Percentiles rank a stretch among this genome's conserved stretches.
These are phyloP conservation scores for Xylocampa areola DNA, from an alignment of 2,888 invertebrate genomes.

Conservation along the genomic window DNA sequence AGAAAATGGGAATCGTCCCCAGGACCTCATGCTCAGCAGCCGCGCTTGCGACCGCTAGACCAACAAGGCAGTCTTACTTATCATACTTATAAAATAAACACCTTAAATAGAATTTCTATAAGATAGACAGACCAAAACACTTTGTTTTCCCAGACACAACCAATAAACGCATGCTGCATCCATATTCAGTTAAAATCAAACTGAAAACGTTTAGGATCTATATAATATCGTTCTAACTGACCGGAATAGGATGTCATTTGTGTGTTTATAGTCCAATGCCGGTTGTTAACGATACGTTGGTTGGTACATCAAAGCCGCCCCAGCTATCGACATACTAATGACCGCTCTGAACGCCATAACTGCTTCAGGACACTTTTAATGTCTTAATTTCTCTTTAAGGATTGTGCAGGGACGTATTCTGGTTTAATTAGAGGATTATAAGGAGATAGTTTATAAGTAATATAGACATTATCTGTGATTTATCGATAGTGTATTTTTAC, in stretches of 20 bases:
- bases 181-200: slow-evolving; percentile 33
- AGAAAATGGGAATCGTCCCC: no score
- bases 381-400: slow-evolving; percentile 74
- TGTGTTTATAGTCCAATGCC: slow-evolving; percentile 66
- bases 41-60: no score
- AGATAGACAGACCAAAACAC: not conserved
- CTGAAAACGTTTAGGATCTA: slow-evolving; percentile 50
- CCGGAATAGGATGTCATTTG: slow-evolving; percentile 69
- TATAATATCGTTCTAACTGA: slow-evolving; percentile 38
- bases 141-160: slow-evolving; percentile 10
- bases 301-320: slow-evolving; percentile 69
- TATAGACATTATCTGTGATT: no score
- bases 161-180: slow-evolving; percentile 29
- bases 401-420: slow-evolving; percentile 2
- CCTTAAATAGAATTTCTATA: not conserved
- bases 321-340: slow-evolving; percentile 55
- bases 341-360: slow-evolving; percentile 74
- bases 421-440: slow-evolving; percentile 4
- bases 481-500: no score
- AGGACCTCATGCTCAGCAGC: no score
- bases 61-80: no score
- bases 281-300: slow-evolving; percentile 58
- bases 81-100: no score
- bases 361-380: slow-evolving; percentile 67
- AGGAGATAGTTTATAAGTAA: not conserved